phyloP scores from a whole-genome alignment of 2,113 vertebrate species.

The Aleadryas rufinucha region DNA sequence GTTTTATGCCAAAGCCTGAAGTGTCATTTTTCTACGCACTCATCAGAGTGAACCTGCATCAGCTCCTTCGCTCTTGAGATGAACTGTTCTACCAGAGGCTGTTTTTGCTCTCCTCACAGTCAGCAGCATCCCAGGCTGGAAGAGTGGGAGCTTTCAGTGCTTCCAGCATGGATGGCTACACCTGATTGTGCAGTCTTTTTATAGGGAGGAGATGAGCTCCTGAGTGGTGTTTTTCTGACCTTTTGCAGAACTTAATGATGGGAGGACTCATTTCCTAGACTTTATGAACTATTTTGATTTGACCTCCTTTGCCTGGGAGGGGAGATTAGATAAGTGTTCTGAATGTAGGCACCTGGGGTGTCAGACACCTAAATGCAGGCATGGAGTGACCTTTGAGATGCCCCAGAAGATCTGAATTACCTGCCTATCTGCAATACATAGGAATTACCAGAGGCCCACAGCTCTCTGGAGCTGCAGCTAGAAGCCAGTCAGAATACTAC shows the following conservation, averaged over 20 bases:
- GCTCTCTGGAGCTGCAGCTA: not conserved
- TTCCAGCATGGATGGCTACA: not conserved
- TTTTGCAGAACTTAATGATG: not conserved
- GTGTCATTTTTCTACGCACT: not conserved
- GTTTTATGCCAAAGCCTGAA: not conserved
- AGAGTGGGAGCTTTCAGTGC: not conserved
- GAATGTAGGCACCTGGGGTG: not conserved
- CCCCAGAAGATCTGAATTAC: not conserved
- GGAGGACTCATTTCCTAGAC: not conserved
- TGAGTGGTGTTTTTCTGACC: not conserved
- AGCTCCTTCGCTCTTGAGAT: not conserved
- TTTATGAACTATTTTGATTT: not conserved
- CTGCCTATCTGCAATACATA: not conserved
- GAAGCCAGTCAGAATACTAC: not conserved
- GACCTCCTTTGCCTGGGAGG: not conserved
- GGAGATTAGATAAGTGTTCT: not conserved
- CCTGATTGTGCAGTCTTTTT: not conserved
- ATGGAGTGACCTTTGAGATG: not conserved
- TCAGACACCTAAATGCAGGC: not conserved
- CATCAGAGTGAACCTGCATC: not conserved
- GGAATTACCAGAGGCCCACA: not conserved
- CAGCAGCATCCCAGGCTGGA: not conserved
- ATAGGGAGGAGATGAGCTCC: not conserved
- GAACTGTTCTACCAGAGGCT: not conserved
- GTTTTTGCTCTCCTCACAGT: not conserved